These are phyloP conservation scores for Melanotaenia nigrans DNA, from an alignment of 2,797 vertebrate species.

Conservation along the genomic window DNA sequence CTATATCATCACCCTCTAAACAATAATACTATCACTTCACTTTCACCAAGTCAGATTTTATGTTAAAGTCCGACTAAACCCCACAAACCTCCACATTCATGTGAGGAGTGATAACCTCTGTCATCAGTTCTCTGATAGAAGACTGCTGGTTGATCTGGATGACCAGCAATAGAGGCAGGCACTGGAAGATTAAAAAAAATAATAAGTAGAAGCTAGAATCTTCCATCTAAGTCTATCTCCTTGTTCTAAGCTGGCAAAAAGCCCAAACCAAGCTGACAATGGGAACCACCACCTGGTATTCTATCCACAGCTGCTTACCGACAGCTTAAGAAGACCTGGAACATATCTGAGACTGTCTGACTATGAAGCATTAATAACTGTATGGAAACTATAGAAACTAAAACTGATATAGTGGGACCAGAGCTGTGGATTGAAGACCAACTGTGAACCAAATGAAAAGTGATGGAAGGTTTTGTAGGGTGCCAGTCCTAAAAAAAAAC, in stretches of 20 bases:
- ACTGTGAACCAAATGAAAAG: slow-evolving; percentile 1
- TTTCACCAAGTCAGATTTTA: not conserved
- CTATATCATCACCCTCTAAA: no score
- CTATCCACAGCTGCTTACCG: no score
- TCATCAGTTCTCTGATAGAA: no score
- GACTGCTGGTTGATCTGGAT: no score
- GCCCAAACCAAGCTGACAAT: no score
- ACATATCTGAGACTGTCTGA: not conserved
- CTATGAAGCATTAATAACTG: not conserved
- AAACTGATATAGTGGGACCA: not conserved
- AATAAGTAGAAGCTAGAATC: not conserved
- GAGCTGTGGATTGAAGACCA: not conserved
- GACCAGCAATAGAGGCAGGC: not conserved
- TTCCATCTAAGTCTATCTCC: not conserved
- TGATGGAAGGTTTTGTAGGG: slow-evolving; percentile 4
- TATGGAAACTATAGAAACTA: not conserved
- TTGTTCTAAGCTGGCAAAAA: no score
- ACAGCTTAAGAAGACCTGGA: not conserved
- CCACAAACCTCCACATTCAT: not conserved
- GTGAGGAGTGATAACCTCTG: no score
- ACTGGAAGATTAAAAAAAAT: not conserved
- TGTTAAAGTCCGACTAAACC: not conserved
- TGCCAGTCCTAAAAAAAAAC: not conserved
- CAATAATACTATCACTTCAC: not conserved
- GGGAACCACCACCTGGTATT: no score